phyloP scores from a whole-genome alignment of 2,113 vertebrate species.

The Hippoglossus stenolepis region DNA sequence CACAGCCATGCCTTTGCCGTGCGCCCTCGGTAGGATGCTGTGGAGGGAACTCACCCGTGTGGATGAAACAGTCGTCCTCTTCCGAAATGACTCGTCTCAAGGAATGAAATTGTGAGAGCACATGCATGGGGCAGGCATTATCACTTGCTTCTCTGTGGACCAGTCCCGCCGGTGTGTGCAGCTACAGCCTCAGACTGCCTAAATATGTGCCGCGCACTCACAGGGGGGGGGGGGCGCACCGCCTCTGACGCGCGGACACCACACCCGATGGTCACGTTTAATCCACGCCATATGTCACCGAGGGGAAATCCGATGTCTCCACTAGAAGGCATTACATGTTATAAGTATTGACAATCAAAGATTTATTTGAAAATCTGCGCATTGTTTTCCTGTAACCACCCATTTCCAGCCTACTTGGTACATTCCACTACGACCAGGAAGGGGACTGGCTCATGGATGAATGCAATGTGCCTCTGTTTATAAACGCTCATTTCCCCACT shows the following conservation, averaged over 20 bases:
- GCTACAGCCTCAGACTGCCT: neutral
- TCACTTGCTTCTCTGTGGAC: constrained; percentile 35
- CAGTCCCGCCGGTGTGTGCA: neutral
- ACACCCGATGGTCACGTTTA: accelerated
- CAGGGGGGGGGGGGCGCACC: neutral
- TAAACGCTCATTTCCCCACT: constrained; percentile 14
- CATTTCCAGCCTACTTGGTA: constrained; percentile 50
- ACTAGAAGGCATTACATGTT: accelerated
- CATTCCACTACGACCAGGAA: constrained; percentile 60
- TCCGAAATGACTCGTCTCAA: constrained; percentile 58
- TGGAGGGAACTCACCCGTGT: constrained; percentile 60
- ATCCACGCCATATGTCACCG: accelerated
- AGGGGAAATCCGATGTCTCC: accelerated
- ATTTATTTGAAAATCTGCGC: neutral
- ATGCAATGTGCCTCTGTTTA: constrained; percentile 72
- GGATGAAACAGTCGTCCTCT: constrained; percentile 8
- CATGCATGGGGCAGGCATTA: constrained; percentile 78
- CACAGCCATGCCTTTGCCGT: neutral
- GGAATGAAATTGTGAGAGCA: constrained; percentile 79
- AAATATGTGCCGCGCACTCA: neutral
- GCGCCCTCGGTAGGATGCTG: neutral
- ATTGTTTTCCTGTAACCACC: accelerated
- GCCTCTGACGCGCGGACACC: accelerated
- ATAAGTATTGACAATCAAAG: accelerated
- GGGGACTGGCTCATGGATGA: constrained; percentile 22